Evolutionary conservation across 2,113 vertebrate species (phyloP), one percentile per base, ranked within the genome.

Genomic region (Elaphurus davidianus): DNA sequence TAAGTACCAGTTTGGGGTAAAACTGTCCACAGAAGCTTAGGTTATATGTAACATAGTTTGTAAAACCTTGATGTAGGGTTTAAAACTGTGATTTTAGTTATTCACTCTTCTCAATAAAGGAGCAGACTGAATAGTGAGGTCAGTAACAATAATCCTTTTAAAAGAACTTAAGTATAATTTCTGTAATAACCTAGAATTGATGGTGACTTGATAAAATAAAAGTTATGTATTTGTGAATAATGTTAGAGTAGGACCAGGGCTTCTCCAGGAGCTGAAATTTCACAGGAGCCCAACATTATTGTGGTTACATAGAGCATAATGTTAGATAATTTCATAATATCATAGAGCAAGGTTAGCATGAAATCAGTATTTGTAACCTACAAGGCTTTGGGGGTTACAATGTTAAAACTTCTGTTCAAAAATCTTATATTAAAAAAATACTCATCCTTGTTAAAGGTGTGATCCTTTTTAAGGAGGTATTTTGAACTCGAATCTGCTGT

Each of bases 401-500:
- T 94, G 88, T 95, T 98, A 93, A 94, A 98, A 96, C 71, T 79
- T 93, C 71, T 96, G 83, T 92, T 94, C 30, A 96, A 96, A 98
- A 89, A 71, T 43, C 89, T 96, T 95, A 98, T 85, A 64, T 96
- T 97, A 87, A 92, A 95, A 96, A 96, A 93, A 67, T 81, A 81
- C 89, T 98, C 83, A 96, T 97, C 91, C 95, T 98, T 50, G 33
- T 98, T 97, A 98, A 98, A 95, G 62, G 97, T 89, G 52, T 95
- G 90, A 98, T 95, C 78, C 17, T 98, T 96, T 97, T 95, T 93
- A 96, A 87, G 89, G 87, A 98, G 93, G 87, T 98, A 97, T 98
- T 98, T 98, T 98, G 97, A 98, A 98, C 95, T 97, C 84, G 89
- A 98, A 96, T 83, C 96, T 96, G 96, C 74, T 1, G 94, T 98